These are phyloP conservation scores for Tortricodes alternella DNA, from an alignment of 2,888 invertebrate species.

Conservation along the genomic window DNA sequence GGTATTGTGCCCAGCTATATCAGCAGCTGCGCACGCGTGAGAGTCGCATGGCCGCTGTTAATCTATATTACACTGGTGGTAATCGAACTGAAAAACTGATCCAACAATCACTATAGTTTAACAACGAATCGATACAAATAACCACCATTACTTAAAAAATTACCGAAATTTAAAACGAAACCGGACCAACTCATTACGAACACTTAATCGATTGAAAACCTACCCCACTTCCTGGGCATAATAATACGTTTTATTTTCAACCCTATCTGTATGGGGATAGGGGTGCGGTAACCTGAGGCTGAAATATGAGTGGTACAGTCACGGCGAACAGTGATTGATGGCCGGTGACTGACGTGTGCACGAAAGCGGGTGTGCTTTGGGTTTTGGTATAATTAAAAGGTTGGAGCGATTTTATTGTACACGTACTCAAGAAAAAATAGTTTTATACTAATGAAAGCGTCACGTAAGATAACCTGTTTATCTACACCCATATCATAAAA, in stretches of 20 bases:
- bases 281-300: constrained; percentile 10
- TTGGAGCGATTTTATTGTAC: neutral
- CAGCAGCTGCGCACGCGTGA: too few relatives aligned
- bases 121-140: constrained; percentile 7
- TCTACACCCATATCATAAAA: too few relatives aligned
- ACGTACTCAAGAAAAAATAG: neutral
- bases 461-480: too few relatives aligned
- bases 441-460: too few relatives aligned
- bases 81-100: neutral
- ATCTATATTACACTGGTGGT: too few relatives aligned
- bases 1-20: too few relatives aligned
- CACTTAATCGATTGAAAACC: constrained; percentile 29
- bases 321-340: constrained; percentile 31
- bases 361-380: constrained; percentile 30
- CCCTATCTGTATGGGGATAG: constrained; percentile 8
- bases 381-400: neutral
- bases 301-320: constrained; percentile 31
- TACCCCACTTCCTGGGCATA: constrained; percentile 1
- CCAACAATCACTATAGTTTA: neutral
- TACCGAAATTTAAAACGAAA: constrained; percentile 28
- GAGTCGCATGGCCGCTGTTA: too few relatives aligned
- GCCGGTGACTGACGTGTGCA: constrained; percentile 29
- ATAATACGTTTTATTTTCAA: neutral
- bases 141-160: constrained; percentile 12
- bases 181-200: constrained; percentile 23